Percentiles rank a stretch among this genome's conserved stretches.
Conservation (phyloP, 2,113 vertebrate species). For the Pedetes capensis region DNA sequence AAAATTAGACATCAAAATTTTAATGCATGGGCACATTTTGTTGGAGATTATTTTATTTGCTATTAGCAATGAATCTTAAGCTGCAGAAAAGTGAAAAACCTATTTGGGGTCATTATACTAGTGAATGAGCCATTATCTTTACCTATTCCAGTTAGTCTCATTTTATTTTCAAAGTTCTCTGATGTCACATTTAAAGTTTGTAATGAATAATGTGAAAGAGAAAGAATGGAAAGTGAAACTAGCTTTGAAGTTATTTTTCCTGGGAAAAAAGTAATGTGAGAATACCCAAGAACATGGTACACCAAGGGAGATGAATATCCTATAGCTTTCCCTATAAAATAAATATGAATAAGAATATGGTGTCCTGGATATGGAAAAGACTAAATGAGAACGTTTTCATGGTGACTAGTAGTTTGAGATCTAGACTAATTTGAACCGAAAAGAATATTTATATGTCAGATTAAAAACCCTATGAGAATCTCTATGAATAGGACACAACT, state of each 20-base stretch:
- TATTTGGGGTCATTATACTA: neutral
- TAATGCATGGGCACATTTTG: neutral
- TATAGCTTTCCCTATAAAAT: slow-evolving; percentile 20
- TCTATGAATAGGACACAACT: no score
- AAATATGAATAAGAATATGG: slow-evolving; percentile 45
- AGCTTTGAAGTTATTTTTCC: slow-evolving; percentile 54
- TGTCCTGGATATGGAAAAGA: neutral
- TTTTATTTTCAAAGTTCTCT: slow-evolving; percentile 31
- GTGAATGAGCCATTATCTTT: neutral
- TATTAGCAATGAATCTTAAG: slow-evolving; percentile 32
- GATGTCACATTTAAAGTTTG: neutral
- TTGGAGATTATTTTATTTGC: slow-evolving; percentile 52
- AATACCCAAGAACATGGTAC: neutral
- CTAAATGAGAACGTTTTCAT: slow-evolving; percentile 21
- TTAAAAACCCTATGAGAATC: no score
- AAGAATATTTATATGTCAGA: neutral
- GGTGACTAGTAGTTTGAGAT: neutral
- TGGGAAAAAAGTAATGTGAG: neutral
- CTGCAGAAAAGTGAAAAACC: neutral
- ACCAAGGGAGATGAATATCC: neutral
- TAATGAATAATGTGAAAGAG: slow-evolving; percentile 48
- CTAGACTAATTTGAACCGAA: neutral
- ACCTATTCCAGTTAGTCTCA: neutral
- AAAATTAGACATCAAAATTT: slow-evolving; percentile 38
- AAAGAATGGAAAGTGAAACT: slow-evolving; percentile 16